Conservation (phyloP, 2,797 vertebrate genomes). For the Smutsia temminckii region DNA sequence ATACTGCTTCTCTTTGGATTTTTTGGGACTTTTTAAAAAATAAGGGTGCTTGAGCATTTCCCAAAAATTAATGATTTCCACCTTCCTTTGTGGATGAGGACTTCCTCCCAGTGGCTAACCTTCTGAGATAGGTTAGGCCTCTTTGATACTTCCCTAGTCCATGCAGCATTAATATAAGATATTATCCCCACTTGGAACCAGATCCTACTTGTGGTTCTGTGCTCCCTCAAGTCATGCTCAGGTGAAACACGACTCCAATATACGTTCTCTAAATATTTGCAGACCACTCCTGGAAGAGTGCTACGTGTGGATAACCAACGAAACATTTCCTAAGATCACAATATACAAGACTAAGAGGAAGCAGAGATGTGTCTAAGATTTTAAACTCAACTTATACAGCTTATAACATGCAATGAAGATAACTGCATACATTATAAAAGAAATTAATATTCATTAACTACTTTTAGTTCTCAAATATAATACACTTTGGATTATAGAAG, state of each 20-base stretch:
- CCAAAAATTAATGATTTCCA: not conserved
- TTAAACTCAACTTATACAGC: constrained; percentile 7
- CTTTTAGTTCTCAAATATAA: constrained; percentile 37
- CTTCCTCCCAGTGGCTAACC: not conserved
- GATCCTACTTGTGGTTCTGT: constrained; percentile 22
- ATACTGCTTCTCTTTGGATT: constrained; percentile 25
- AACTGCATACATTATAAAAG: not conserved
- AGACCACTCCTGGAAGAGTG: constrained; percentile 40
- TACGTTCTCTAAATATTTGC: constrained; percentile 54
- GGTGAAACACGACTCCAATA: constrained; percentile 36
- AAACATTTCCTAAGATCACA: constrained; percentile 52
- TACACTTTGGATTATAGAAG: not conserved
- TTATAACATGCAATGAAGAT: not conserved
- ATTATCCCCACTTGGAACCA: not conserved
- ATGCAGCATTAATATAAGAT: not conserved
- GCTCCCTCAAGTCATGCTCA: constrained; percentile 38
- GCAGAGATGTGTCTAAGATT: constrained; percentile 38
- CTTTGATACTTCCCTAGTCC: not conserved
- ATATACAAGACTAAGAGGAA: constrained; percentile 36
- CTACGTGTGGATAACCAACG: constrained; percentile 33
- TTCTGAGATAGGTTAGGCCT: not conserved
- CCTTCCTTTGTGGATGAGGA: not conserved
- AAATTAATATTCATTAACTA: constrained; percentile 46
- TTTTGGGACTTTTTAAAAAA: not conserved
- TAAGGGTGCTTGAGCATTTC: not conserved